Base-by-base conservation (phyloP, 2,113 vertebrate species). In the Pelecanus crispus region DNA sequence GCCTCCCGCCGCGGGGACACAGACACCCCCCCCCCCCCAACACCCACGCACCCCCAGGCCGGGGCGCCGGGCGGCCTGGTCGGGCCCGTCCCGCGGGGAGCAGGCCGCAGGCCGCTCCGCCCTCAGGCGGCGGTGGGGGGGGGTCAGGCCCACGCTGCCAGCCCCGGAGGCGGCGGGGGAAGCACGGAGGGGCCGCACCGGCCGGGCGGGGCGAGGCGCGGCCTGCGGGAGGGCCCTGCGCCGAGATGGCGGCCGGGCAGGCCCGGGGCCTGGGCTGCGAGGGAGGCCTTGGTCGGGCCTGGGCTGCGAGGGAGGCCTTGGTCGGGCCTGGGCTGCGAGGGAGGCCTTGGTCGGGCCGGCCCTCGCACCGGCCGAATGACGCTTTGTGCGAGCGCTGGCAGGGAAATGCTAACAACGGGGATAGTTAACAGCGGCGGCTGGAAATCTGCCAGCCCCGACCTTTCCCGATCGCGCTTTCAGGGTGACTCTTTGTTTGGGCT, bases 291-390 rank as follows among this genome's bases (percentile, higher is more conserved):
- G 2, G 6, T 3, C 22, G 7, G 50, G 42, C 32, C 11, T 24
- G 34, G n/a, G 63, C 52, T 29, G 47, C 4, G 44, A 15, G 58
- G n/a, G 15, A 10, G 50, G 65, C 19, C 24, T 34, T 22, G 2
- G 6, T 3, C 22, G 2, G 47, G 40, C 61, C 32, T 24, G 34
- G n/a, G 63, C 52, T 29, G 47, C 4, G 44, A 15, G 58, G n/a
- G 15, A 10, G 50, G 65, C 19, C 24, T 34, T 22, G 2, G 6
- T 3, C 22, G 7, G 50, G 42, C 32, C 11, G 62, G 29, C 50
- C 50, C 14, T 5, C 38, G 2, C 45, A 5, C 12, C 36, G 31
- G 2, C 24, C 22, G 0, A 7, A 4, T 21, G 77, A 19, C 40
- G 49, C 13, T 11, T 34, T 42, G 44, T 25, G 24, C 55, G 2